Evolutionary conservation across 2,888 invertebrate genomes (phyloP), one percentile per base, ranked within the genome.

Genomic region (Ectemnius lituratus): DNA sequence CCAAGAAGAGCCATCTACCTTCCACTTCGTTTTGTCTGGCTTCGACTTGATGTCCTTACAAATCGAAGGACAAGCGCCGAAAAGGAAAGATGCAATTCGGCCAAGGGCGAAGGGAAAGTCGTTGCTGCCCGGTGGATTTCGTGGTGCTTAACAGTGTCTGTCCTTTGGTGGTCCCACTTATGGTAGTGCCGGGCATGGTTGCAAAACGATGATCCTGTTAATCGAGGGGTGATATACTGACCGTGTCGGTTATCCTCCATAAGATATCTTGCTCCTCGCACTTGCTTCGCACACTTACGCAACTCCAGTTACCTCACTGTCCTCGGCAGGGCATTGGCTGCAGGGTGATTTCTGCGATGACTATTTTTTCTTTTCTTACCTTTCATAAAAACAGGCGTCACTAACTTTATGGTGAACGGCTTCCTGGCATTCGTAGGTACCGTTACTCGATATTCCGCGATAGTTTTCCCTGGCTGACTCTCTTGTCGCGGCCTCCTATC

Each of bases 131-230:
- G 49, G 52, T 52, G n/a, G 2, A 14, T 14, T 52, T 52, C 16
- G 23, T 3, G 23, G 23, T 23, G 2, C 23, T 23, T 23, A 23
- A 23, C 23, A 2, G 23, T 14, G 52, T 52, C 14, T 6, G n/a
- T 14, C 2, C 52, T 16, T 16, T 52, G 52, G 14, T 16, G 14
- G 52, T 16, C n/a, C n/a, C n/a, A 52, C 70, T 76, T 63, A 58
- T 65, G 61, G 76, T 72, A 64, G 84, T 84, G 84, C 83, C 2
- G 23, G 84, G 81, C 37, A n/a, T 2, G 37, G 83, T 85, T 86
- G 80, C 82, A 76, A 84, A 82, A 85, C 83, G 82, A 85, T 86
- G 82, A 85, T 86, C 80, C 81, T 82, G 83, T 84, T 85, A 84
- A 85, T 86, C 84, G 85, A 80, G 77, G 78, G 64, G 71, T 82